Evolutionary conservation across 2,113 vertebrate species (phyloP).

Genomic region (Sceloporus undulatus): DNA sequence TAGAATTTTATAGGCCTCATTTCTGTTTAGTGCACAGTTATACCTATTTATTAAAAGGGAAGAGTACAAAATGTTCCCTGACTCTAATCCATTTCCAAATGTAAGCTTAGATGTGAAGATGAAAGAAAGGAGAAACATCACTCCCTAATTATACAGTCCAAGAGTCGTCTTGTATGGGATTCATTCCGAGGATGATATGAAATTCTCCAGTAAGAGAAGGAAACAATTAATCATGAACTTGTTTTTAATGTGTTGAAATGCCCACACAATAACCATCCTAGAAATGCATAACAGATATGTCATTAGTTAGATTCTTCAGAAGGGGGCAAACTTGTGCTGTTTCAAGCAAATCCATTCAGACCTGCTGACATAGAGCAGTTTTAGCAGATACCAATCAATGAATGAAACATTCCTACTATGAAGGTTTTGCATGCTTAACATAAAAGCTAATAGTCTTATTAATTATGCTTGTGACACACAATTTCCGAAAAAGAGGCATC

Average conservation of each 20-base stretch:
- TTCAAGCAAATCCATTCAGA: conserved; percentile 65
- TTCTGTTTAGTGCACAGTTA: neutral
- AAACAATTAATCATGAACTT: conserved; percentile 12
- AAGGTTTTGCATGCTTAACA: neutral
- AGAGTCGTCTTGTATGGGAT: neutral
- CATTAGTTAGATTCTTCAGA: conserved; percentile 75
- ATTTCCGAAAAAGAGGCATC: neutral
- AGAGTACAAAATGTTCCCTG: neutral
- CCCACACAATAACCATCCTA: conserved; percentile 22
- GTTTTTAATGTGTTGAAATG: neutral
- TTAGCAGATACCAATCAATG: conserved; percentile 26
- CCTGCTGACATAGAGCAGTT: conserved; percentile 36
- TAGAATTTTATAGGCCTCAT: no score
- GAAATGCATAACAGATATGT: conserved; percentile 42
- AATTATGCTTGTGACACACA: neutral
- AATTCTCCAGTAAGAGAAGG: neutral
- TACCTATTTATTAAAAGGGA: neutral
- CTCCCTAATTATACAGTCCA: neutral
- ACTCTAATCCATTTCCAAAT: conserved; percentile 12
- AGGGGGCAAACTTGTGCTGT: conserved; percentile 73
- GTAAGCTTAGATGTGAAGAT: neutral
- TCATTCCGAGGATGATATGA: neutral
- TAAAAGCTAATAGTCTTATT: neutral
- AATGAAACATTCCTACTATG: conserved; percentile 7
- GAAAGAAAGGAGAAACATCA: neutral